phyloP scores from a whole-genome alignment of 1,140 invertebrate genomes.

The Drosophila pachea region DNA sequence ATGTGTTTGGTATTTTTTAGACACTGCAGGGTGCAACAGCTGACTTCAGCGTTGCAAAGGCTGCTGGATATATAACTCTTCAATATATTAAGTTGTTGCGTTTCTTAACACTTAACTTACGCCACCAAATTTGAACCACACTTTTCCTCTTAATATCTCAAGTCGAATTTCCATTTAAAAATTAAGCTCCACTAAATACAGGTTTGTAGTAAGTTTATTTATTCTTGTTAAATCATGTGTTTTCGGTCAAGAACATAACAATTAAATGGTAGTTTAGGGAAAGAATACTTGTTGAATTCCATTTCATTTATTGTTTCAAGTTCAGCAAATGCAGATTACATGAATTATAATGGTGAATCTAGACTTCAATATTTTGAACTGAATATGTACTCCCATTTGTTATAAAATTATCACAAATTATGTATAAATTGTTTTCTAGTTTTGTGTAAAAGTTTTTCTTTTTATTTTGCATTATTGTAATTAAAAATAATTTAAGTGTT shows the following conservation, averaged over 20 bases:
- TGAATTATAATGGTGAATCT: constrained; percentile 28
- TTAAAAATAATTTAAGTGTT: constrained; percentile 62
- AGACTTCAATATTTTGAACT: constrained; percentile 31
- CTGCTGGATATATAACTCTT: not conserved
- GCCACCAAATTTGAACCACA: not conserved
- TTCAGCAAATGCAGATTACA: constrained; percentile 45
- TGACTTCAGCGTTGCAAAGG: constrained; percentile 15
- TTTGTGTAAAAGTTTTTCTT: constrained; percentile 48
- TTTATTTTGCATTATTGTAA: constrained; percentile 52
- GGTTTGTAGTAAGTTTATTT: too few species aligned
- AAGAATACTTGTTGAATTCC: constrained; percentile 34
- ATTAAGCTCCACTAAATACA: too few species aligned
- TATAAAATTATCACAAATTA: constrained; percentile 74
- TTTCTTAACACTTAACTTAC: not conserved
- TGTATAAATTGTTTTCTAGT: constrained; percentile 54
- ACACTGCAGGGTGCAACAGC: constrained; percentile 16
- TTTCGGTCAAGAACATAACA: constrained; percentile 4
- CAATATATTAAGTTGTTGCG: not conserved
- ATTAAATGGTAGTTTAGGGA: constrained; percentile 1
- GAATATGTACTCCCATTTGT: constrained; percentile 44
- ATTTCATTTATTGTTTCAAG: constrained; percentile 47
- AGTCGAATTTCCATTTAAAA: too few species aligned
- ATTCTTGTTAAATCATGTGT: too few species aligned
- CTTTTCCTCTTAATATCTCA: too few species aligned
- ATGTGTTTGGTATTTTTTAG: constrained; percentile 46